These are phyloP conservation scores for Coelinius sp. DNA, from an alignment of 2,888 invertebrate species.

Conservation along the genomic window DNA sequence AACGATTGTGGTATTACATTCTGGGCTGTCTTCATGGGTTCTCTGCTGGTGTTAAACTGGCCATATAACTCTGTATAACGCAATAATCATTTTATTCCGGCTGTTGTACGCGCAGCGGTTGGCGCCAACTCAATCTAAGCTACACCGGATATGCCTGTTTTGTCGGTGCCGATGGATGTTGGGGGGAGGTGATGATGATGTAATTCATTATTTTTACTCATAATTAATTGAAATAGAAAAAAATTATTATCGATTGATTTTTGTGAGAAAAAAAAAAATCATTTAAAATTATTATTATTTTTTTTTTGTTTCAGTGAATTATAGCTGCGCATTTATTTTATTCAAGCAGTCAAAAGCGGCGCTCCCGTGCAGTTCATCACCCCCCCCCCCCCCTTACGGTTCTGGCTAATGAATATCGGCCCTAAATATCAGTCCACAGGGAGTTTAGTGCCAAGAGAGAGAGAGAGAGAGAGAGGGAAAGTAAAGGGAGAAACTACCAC, in stretches of 20 bases:
- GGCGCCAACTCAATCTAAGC: conserved; percentile 71
- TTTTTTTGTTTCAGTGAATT: conserved; percentile 2
- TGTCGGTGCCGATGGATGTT: conserved; percentile 42
- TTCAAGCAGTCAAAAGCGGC: conserved; percentile 26
- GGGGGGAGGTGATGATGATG: background rate
- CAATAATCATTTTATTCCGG: conserved; percentile 70
- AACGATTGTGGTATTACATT: conserved; percentile 21
- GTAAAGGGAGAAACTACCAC: conserved; percentile 40
- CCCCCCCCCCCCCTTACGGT: conserved; percentile 55
- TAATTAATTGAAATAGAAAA: background rate
- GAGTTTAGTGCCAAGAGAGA: conserved; percentile 46
- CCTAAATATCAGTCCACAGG: conserved; percentile 69
- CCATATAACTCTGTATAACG: conserved; percentile 59
- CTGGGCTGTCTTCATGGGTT: background rate
- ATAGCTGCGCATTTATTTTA: conserved; percentile 14
- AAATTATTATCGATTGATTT: background rate
- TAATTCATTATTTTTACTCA: conserved; percentile 15
- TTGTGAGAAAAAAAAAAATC: background rate
- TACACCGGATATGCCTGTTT: conserved; percentile 70
- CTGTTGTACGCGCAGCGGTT: conserved; percentile 67
- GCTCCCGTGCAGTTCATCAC: conserved; percentile 55
- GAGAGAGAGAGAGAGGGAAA: conserved; percentile 36
- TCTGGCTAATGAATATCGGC: conserved; percentile 70
- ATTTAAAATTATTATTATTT: background rate
- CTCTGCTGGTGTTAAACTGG: conserved; percentile 37